These are phyloP conservation scores for Schlechtendalia chinensis DNA, from an alignment of 1,140 invertebrate species.

Conservation along the genomic window DNA sequence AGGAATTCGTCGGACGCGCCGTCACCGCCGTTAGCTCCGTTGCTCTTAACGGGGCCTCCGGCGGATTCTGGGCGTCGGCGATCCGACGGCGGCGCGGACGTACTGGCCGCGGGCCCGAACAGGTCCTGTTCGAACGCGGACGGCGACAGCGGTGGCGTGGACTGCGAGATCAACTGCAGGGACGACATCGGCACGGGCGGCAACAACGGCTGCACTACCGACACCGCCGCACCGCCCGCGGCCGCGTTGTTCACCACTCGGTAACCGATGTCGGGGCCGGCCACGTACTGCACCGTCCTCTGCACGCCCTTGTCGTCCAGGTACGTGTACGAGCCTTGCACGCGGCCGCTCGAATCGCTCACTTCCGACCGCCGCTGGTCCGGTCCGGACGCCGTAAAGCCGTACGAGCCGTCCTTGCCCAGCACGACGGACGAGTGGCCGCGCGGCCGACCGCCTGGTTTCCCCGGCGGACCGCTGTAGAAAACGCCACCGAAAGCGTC, in stretches of 20 bases:
- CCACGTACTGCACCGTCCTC: constrained; percentile 70
- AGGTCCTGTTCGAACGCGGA: constrained; percentile 1
- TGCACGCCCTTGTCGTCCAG: constrained; percentile 72
- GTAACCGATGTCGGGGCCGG: constrained; percentile 72
- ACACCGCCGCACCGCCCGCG: constrained; percentile 53
- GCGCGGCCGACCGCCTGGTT: constrained; percentile 58
- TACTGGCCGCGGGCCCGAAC: constrained; percentile 28
- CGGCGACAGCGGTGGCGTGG: constrained; percentile 16
- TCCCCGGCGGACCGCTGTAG: constrained; percentile 59
- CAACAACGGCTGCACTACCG: constrained; percentile 48
- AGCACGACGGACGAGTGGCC: constrained; percentile 64
- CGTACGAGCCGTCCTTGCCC: constrained; percentile 65
- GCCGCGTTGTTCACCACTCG: constrained; percentile 66
- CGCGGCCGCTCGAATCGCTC: constrained; percentile 67
- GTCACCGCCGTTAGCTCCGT: background rate
- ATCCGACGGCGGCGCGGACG: background rate
- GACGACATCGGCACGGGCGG: background rate
- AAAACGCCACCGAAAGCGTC: constrained; percentile 56
- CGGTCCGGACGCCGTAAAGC: constrained; percentile 68
- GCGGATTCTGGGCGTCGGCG: background rate
- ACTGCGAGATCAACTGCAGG: background rate
- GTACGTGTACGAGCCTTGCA: constrained; percentile 72
- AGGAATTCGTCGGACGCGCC: constrained; percentile 35
- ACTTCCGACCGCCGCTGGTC: constrained; percentile 70
- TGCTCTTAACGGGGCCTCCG: background rate